Base-by-base conservation (phyloP, 2,113 vertebrate species). In the Perca flavescens region DNA sequence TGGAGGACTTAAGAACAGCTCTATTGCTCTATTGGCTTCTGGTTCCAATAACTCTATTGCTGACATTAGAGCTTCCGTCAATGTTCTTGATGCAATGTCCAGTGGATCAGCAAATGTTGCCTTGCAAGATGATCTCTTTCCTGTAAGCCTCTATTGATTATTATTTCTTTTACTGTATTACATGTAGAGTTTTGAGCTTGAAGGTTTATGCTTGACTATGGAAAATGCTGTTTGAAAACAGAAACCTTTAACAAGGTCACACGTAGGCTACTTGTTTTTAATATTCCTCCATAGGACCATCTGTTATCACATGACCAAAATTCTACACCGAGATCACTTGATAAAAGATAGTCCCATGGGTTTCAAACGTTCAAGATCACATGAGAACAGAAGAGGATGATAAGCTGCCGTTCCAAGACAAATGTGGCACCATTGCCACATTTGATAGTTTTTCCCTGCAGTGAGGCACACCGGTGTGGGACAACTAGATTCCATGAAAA, bases 31-130 rank as follows among this genome's bases (percentile, higher is more conserved):
- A 2, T 0, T 7, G 2, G 6, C 43, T 0, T 19, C 54, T 8
- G 17, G 12, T 0, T 49, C 69, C 2, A 16, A 0, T 19, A 9
- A 53, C 6, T 4, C 1, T 1, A 64, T 68, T 0, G 94, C 92
- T 0, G 93, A 95, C 15, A 2, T 95, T 2, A 31, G 0, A 1
- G 79, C 75, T 3, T 92, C 94, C 1, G 74, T 96, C 9, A 9
- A 4, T 7, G 21, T 95, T 58, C 68, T 96, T 0, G 0, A 17
- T 1, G 16, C 62, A 0, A 93, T 96, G 94, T 56, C 81, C 0
- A 0, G 0, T 0, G 94, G 92, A 49, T 89, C 95, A 0, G 0
- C 0, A 0, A 43, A 17, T 61, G 0, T 74, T 28, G 0, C 0
- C 0, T 25, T 96, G 22, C 0, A 43, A 0, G 88, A 92, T 0